Evolutionary conservation across 2,797 vertebrate species (phyloP), one percentile per base, ranked within the genome.

Genomic region (Oreortyx pictus): DNA sequence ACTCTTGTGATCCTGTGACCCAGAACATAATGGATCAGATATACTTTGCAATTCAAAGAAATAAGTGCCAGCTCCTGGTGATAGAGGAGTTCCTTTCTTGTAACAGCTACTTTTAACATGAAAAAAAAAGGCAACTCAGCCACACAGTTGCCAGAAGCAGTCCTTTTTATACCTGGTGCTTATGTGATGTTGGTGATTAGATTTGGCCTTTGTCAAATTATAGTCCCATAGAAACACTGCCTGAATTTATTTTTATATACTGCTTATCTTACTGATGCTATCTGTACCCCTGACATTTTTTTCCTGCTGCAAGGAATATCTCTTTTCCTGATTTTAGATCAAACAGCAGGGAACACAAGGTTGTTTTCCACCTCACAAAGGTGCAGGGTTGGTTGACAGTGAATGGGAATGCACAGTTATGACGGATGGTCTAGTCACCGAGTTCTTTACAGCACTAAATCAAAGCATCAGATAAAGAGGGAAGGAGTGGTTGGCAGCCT

Each of bases 401-500:
- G 90, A 93, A 82, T 43, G 56, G 54, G 57, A 90, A 90, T 62
- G 84, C 54, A 71, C 25, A 71, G 68, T 77, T 61, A 39, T 1
- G 41, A 87, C 31, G 75, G 82, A 91, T 59, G 75, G 75, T 78
- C 29, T 82, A 86, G 91, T 60, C 54, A 56, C 61, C 7, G 78
- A 81, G 41, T 9, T 89, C 68, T 94, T 89, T 80, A 85, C 43
- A 89, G 77, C 0, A 1, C 24, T 74, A 86, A 96, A 91, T 79
- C 71, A 95, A 96, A 93, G 46, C 83, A 91, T 50, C 86, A 92
- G 88, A 87, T 84, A 77, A 95, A 92, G 94, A 65, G 88, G 80
- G 50, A 86, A 92, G 95, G 91, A 92, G 91, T 62, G 82, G 54
- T 52, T 77, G 86, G 52, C 83, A 87, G 83, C 22, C n/a, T 47